A percentile compares a stretch with the other conserved stretches of the same genome.
phyloP scores from a whole-genome alignment of 2,888 invertebrate species.

The Amphipoea lucens region DNA sequence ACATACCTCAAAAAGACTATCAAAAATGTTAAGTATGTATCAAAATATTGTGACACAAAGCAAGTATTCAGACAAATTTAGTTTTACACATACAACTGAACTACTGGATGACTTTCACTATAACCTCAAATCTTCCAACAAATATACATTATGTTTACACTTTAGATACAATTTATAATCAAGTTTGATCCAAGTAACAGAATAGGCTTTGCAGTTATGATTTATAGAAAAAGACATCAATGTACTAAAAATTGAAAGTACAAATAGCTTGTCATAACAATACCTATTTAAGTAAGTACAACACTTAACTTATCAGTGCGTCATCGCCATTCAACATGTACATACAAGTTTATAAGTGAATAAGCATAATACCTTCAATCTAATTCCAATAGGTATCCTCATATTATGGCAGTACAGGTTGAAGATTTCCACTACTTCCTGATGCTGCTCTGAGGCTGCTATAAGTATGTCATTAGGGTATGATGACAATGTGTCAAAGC shows the following conservation, averaged over 20 bases:
- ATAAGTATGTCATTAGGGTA: constrained; percentile 75
- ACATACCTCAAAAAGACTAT: not conserved
- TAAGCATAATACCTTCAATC: constrained; percentile 69
- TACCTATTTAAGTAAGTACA: constrained; percentile 8
- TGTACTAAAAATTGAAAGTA: not conserved
- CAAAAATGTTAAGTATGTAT: not conserved
- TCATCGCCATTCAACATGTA: constrained; percentile 5
- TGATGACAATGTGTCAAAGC: constrained; percentile 75
- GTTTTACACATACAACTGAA: not conserved
- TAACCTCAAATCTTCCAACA: constrained; percentile 7
- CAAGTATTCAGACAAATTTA: not conserved
- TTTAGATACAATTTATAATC: not conserved
- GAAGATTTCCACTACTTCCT: constrained; percentile 73
- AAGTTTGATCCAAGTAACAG: not conserved
- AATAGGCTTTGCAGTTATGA: not conserved
- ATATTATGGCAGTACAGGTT: constrained; percentile 70
- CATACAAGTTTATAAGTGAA: constrained; percentile 3
- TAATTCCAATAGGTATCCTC: constrained; percentile 61
- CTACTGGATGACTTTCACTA: not conserved
- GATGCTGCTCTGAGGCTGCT: constrained; percentile 60
- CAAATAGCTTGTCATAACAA: not conserved
- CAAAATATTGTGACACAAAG: not conserved
- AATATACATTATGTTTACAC: not conserved
- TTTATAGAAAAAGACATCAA: not conserved
- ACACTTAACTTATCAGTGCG: not conserved